These are phyloP conservation scores for Fringilla coelebs DNA, from an alignment of 2,797 vertebrate species.

Conservation along the genomic window DNA sequence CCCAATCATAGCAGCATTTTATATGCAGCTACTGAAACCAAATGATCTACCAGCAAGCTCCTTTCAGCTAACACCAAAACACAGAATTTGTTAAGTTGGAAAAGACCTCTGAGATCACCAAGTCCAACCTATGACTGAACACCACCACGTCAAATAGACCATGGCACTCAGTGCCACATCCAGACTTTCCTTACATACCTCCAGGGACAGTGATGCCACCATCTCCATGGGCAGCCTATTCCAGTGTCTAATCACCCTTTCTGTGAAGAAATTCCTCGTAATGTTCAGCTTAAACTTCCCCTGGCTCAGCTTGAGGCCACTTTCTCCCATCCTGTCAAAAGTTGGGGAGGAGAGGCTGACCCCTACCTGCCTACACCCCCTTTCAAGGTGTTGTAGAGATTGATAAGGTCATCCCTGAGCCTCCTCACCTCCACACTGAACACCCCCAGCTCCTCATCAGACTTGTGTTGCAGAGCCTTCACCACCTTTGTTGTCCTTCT, in stretches of 20 bases:
- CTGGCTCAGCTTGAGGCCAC: not conserved
- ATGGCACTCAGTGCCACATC: not conserved
- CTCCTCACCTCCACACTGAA: not conserved
- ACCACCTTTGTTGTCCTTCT: not conserved
- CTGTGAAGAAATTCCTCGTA: not conserved
- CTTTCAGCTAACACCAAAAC: not conserved
- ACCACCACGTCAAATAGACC: not conserved
- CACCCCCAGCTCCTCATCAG: not conserved
- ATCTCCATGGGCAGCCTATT: accelerated
- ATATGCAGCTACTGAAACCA: not conserved
- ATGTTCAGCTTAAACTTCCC: not conserved
- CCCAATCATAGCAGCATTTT: not conserved
- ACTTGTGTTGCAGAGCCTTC: not conserved
- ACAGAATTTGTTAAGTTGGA: not conserved
- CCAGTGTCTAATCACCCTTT: not conserved
- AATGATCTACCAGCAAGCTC: too few relatives aligned
- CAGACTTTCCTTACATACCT: not conserved
- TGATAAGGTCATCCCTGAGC: accelerated
- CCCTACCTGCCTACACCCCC: not conserved
- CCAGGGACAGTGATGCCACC: not conserved
- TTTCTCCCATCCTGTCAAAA: not conserved
- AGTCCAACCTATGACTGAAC: not conserved
- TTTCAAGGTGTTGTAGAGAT: not conserved
- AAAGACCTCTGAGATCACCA: not conserved
- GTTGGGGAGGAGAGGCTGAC: not conserved